These are phyloP conservation scores for Drosophila auraria DNA, from an alignment of 1,140 invertebrate genomes.

Conservation along the genomic window DNA sequence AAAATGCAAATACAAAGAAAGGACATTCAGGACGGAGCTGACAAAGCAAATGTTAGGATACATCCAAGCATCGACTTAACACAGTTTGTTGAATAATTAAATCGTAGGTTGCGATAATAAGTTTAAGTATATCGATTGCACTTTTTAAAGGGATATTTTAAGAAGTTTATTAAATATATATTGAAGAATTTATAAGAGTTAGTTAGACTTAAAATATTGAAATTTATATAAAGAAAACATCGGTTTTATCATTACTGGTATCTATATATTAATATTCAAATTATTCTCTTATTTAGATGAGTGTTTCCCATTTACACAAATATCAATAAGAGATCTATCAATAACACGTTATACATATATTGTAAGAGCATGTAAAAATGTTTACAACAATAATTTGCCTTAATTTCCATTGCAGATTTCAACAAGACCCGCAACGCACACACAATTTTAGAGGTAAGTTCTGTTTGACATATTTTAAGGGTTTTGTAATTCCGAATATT, in stretches of 20 bases:
- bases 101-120: conserved; percentile 4
- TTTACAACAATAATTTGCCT: conserved; percentile 22
- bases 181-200: too few relatives aligned
- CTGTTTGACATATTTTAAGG: conserved; percentile 13
- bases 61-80: conserved; percentile 53
- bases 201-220: too few relatives aligned
- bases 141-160: too few relatives aligned
- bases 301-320: too few relatives aligned
- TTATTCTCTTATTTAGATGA: too few relatives aligned
- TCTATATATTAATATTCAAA: too few relatives aligned
- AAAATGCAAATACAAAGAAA: conserved; percentile 38
- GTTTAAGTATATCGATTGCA: background rate
- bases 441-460: conserved; percentile 26
- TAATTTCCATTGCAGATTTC: conserved; percentile 38
- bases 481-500: conserved; percentile 34
- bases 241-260: too few relatives aligned
- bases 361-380: background rate
- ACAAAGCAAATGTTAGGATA: conserved; percentile 41
- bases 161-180: too few relatives aligned
- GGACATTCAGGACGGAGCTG: background rate
- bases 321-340: background rate
- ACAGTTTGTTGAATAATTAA: conserved; percentile 76
- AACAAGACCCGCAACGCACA: conserved; percentile 1
- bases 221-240: too few relatives aligned
- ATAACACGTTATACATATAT: background rate